Percentiles rank a stretch among this genome's conserved stretches.
phyloP scores from a whole-genome alignment of 2,113 vertebrate species.

The Brienomyrus brachyistius region DNA sequence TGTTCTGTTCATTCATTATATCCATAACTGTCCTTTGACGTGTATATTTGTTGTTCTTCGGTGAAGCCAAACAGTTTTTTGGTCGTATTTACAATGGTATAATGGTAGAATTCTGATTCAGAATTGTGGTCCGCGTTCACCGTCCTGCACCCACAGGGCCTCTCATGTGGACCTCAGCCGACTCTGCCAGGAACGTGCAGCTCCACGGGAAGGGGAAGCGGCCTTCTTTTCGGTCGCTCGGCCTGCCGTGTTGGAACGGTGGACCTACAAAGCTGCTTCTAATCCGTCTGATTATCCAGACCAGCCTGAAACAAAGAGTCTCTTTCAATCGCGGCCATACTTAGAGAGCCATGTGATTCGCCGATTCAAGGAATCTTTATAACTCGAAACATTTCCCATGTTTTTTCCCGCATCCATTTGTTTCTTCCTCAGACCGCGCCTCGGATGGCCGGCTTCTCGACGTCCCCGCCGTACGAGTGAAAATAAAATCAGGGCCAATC shows the following conservation, averaged over 20 bases:
- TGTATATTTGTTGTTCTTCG: not conserved
- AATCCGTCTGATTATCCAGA: constrained; percentile 68
- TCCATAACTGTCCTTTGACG: not conserved
- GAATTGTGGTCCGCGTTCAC: not conserved
- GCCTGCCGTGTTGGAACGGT: constrained; percentile 45
- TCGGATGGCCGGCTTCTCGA: not conserved
- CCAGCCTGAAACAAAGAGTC: constrained; percentile 55
- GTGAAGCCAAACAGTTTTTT: not conserved
- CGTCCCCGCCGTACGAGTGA: not conserved
- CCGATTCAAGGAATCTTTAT: constrained; percentile 56
- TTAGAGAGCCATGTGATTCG: constrained; percentile 55
- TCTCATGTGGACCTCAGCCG: not conserved
- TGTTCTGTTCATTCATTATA: not conserved
- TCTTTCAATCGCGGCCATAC: constrained; percentile 54
- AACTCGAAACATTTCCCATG: constrained; percentile 41
- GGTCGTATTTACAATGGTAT: not conserved
- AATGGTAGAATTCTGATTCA: not conserved
- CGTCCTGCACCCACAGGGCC: not conserved
- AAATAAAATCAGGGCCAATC: not conserved
- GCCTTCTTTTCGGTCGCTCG: constrained; percentile 51
- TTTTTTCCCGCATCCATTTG: constrained; percentile 32
- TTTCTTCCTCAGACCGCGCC: constrained; percentile 30
- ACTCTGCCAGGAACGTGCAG: not conserved
- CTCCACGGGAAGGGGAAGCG: constrained; percentile 26
- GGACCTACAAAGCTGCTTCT: constrained; percentile 56